These are phyloP conservation scores for Meta bourneti DNA, from an alignment of 2,888 invertebrate genomes.

Conservation along the genomic window DNA sequence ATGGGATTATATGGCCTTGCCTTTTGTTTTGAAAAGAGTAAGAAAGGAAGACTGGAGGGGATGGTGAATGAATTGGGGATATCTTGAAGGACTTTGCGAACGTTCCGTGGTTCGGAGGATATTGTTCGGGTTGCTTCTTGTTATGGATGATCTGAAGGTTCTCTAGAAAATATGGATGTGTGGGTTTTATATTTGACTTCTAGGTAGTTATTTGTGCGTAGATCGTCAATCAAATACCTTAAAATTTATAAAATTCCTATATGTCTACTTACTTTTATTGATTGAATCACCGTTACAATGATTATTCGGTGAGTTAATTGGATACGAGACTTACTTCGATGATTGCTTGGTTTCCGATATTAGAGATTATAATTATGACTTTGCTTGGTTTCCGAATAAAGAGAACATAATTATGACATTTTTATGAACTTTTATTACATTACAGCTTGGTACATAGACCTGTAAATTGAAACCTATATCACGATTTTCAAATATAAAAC, in stretches of 20 bases:
- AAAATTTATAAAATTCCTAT: not conserved
- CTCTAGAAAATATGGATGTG: not conserved
- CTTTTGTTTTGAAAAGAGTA: constrained; percentile 56
- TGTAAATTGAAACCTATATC: too few relatives aligned
- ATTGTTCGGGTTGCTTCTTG: constrained; percentile 15
- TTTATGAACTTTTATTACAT: too few relatives aligned
- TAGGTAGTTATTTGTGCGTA: not conserved
- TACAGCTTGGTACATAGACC: too few relatives aligned
- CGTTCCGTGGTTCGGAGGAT: constrained; percentile 30
- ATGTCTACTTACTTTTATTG: not conserved
- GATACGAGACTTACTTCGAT: too few relatives aligned
- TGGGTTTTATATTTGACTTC: not conserved
- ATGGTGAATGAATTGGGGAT: not conserved
- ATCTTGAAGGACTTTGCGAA: constrained; percentile 34
- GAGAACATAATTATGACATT: too few relatives aligned
- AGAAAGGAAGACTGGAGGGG: not conserved
- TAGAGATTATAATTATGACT: too few relatives aligned
- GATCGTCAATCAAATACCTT: not conserved
- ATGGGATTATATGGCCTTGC: constrained; percentile 61
- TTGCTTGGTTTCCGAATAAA: too few relatives aligned
- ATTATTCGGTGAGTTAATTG: too few relatives aligned
- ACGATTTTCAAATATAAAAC: too few relatives aligned
- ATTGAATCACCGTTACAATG: not conserved
- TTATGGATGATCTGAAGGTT: not conserved
- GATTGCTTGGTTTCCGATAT: too few relatives aligned